These are phyloP conservation scores for Phrynosoma platyrhinos DNA, from an alignment of 2,113 vertebrate species.

Conservation along the genomic window DNA sequence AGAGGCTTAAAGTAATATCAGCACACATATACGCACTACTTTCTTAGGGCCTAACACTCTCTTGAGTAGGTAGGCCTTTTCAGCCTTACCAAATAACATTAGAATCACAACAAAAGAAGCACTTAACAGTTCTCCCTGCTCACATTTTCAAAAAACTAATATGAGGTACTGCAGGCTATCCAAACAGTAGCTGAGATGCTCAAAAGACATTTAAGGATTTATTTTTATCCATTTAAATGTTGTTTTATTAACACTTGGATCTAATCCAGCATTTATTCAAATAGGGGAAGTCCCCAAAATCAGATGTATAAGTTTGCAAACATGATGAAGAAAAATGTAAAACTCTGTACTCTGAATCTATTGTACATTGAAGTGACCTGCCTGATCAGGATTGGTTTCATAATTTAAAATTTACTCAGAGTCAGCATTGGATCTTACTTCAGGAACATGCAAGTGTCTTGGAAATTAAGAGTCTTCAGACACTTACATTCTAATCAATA, in stretches of 20 bases:
- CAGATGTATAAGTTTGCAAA: slow-evolving; percentile 47
- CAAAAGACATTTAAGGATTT: not conserved
- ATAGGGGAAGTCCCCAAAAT: slow-evolving; percentile 38
- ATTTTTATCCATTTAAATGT: slow-evolving; percentile 18
- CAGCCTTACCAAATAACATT: not conserved
- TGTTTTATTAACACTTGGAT: not conserved
- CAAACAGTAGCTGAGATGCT: not conserved
- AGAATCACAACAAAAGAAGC: not conserved
- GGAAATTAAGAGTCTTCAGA: not conserved
- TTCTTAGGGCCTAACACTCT: not conserved
- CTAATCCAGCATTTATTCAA: slow-evolving; percentile 30
- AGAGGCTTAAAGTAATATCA: not conserved
- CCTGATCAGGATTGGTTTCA: slow-evolving; percentile 20
- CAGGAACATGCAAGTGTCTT: slow-evolving; percentile 22
- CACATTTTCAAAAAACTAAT: not conserved
- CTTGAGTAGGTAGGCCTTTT: not conserved
- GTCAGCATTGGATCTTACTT: not conserved
- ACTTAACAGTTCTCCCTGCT: not conserved
- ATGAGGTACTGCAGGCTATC: not conserved
- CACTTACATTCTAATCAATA: slow-evolving; percentile 16
- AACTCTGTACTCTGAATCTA: slow-evolving; percentile 35
- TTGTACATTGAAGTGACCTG: slow-evolving; percentile 30
- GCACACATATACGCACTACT: not conserved
- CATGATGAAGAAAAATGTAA: slow-evolving; percentile 42
- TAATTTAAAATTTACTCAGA: slow-evolving; percentile 43